Evolutionary conservation across 2,797 vertebrate species (phyloP), one percentile per base, ranked within the genome.

Genomic region (Hydrolagus colliei): DNA sequence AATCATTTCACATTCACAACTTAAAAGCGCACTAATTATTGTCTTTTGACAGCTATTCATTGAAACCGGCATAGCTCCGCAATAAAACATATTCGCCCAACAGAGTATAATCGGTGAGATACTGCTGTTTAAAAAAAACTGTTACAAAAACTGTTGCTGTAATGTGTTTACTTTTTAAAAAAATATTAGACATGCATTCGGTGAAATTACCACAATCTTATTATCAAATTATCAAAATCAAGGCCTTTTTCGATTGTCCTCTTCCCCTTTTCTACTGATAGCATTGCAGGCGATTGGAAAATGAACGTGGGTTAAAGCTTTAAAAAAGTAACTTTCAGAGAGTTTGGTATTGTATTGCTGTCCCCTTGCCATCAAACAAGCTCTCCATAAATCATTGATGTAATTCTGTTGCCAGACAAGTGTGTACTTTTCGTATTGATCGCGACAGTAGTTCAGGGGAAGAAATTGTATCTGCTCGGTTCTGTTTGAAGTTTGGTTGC

Each of bases 21-120:
- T 41, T 84, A 84, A 84, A 52, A 68, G 67, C 27, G 68, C 68
- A 65, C 32, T n/a, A 71, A 84, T 84, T 84, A 84, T 68, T 71
- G 9, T 65, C 68, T 67, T 41, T 84, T 27, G 63, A 20, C 10
- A 52, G 16, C 27, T 35, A 84, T 68, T 41, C 68, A 65, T 84
- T 84, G 79, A 84, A 68, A 63, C 27, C 32, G 41, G 79, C 68
- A 52, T 10, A 12, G 65, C 67, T 68, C 35, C 20, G 68, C 68
- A 71, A 71, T n/a, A 82, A 11, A 71, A 52, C 20, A 10, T 84
- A 35, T 4, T 84, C 41, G 3, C 41, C 41, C 41, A 52, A 6
- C 41, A 52, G 41, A 52, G 41, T 52, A 52, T 52, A 52, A 52
- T 52, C 1, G 41, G 41, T 52, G 41, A 52, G 41, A 52, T 52